phyloP scores from a whole-genome alignment of 2,113 vertebrate genomes.

The Alces alces region DNA sequence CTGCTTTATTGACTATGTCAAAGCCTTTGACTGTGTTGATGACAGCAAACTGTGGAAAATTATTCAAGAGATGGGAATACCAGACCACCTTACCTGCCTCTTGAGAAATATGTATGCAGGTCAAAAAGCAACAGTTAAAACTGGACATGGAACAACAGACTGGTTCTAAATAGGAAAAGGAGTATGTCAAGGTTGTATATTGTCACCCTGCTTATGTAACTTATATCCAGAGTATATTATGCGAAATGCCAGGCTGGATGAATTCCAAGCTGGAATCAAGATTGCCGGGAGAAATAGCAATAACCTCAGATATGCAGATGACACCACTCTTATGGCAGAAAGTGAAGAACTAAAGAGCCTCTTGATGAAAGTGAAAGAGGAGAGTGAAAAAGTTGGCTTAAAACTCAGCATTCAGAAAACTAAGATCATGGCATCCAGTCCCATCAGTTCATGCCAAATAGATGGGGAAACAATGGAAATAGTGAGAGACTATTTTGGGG shows the following conservation, averaged over 20 bases:
- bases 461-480: not conserved
- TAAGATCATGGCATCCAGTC: not conserved
- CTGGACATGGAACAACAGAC: not conserved
- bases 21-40: not conserved
- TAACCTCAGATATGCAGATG: not conserved
- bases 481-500: not conserved
- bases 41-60: not conserved
- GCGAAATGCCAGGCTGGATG: fast-evolving
- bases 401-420: not conserved
- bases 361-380: not conserved
- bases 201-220: not conserved
- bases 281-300: fast-evolving
- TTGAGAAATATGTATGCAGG: not conserved
- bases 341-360: not conserved
- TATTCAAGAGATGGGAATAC: not conserved
- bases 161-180: not conserved
- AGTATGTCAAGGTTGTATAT: not conserved
- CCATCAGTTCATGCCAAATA: not conserved
- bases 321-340: not conserved
- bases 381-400: not conserved
- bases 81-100: not conserved
- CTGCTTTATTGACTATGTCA: not conserved
- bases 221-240: not conserved
- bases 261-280: not conserved
- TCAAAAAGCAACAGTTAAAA: not conserved